Conservation (phyloP, 2,888 invertebrate genomes). For the Azorinus chamasolen region DNA sequence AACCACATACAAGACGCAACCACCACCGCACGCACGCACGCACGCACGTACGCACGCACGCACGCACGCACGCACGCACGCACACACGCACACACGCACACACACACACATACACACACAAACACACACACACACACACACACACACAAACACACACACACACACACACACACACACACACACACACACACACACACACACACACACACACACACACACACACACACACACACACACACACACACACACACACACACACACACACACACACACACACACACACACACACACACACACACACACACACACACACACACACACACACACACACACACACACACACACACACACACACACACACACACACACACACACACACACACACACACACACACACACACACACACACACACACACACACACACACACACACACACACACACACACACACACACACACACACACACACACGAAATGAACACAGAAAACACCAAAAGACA, state of each 20-base stretch:
- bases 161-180: conserved; percentile 8
- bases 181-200: conserved; percentile 14
- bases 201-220: conserved; percentile 17
- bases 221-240: conserved; percentile 18
- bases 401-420: conserved; percentile 16
- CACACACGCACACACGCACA: too few relatives aligned
- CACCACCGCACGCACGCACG: too few relatives aligned
- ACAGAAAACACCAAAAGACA: too few relatives aligned
- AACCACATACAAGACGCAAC: too few relatives aligned
- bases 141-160: too few relatives aligned
- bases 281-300: conserved; percentile 15
- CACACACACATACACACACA: too few relatives aligned
- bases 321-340: conserved; percentile 9
- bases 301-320: conserved; percentile 16
- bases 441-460: conserved; percentile 11
- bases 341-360: conserved; percentile 17
- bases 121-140: too few relatives aligned
- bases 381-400: conserved; percentile 15
- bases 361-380: conserved; percentile 17
- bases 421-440: conserved; percentile 18
- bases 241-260: conserved; percentile 20
- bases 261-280: conserved; percentile 15
- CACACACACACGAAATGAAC: too few relatives aligned
- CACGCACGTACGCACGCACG: too few relatives aligned
- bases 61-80: too few relatives aligned